Conservation (phyloP, 2,888 invertebrate species). For the Nomada hirtipes region DNA sequence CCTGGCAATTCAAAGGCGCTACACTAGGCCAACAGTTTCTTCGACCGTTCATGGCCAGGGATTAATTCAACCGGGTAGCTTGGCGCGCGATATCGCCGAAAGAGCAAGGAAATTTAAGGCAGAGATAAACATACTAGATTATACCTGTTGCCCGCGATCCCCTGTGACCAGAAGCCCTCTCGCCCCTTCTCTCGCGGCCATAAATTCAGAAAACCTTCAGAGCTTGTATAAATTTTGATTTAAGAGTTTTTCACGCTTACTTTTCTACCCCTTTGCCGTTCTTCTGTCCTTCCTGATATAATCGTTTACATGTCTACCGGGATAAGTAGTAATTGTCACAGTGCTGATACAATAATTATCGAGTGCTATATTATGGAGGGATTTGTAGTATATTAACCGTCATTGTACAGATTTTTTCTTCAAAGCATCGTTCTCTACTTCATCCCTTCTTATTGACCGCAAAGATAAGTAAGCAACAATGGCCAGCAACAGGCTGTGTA, state of each 20-base stretch:
- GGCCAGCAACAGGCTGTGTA: no score
- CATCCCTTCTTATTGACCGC: constrained; percentile 10
- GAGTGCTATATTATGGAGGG: no score
- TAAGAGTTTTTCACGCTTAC: constrained; percentile 60
- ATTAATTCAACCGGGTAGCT: constrained; percentile 50
- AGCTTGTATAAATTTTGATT: constrained; percentile 65
- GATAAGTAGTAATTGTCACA: neutral
- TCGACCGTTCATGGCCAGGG: constrained; percentile 36
- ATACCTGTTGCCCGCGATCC: constrained; percentile 64
- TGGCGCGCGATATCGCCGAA: constrained; percentile 47
- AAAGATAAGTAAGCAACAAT: constrained; percentile 27
- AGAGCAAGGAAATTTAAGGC: constrained; percentile 58
- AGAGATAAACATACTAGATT: constrained; percentile 65
- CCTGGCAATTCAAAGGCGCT: neutral
- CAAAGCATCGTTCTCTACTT: constrained; percentile 1
- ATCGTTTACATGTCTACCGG: constrained; percentile 29
- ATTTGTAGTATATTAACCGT: no score
- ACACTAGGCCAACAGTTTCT: constrained; percentile 18
- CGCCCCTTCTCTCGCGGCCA: constrained; percentile 39
- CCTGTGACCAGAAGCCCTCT: constrained; percentile 41
- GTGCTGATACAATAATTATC: no score
- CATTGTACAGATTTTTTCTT: neutral
- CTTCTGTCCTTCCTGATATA: constrained; percentile 29
- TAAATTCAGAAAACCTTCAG: constrained; percentile 68
- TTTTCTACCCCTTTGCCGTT: constrained; percentile 38